Conservation (phyloP, 2,797 vertebrate species). For the Novumbra hubbsi region DNA sequence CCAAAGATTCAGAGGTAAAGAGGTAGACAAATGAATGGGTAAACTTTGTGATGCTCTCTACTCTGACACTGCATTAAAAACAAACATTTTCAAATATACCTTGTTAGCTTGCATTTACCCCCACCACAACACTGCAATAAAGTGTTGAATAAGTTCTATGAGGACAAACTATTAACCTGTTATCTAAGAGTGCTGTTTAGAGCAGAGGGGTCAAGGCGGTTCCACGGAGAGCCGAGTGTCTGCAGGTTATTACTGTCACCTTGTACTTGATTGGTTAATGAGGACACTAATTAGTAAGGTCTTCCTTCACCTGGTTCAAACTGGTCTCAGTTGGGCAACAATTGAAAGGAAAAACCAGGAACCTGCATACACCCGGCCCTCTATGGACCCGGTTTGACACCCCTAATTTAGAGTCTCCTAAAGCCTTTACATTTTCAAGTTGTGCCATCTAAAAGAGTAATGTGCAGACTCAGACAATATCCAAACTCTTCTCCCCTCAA, state of each 20-base stretch:
- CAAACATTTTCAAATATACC: too few relatives aligned
- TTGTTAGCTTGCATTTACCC: not conserved
- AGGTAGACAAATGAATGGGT: not conserved
- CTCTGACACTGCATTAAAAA: not conserved
- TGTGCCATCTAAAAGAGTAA: not conserved
- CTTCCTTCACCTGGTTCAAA: too few relatives aligned
- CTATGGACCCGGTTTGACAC: too few relatives aligned
- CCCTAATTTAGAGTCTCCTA: not conserved
- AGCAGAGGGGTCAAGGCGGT: too few relatives aligned
- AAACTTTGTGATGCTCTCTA: not conserved
- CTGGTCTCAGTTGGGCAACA: too few relatives aligned
- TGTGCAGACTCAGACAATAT: not conserved
- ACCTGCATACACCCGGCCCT: too few relatives aligned
- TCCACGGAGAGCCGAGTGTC: too few relatives aligned
- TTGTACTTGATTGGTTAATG: too few relatives aligned
- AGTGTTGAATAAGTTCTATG: not conserved
- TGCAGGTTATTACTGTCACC: too few relatives aligned
- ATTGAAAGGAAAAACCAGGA: too few relatives aligned
- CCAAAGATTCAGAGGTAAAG: not conserved
- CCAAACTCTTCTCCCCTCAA: not conserved
- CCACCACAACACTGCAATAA: too few relatives aligned
- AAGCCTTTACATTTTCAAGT: not conserved
- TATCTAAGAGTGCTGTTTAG: not conserved
- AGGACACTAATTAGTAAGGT: too few relatives aligned
- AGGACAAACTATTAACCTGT: not conserved